Conservation (phyloP, 2,113 vertebrate genomes). For the Hypanus sabinus region DNA sequence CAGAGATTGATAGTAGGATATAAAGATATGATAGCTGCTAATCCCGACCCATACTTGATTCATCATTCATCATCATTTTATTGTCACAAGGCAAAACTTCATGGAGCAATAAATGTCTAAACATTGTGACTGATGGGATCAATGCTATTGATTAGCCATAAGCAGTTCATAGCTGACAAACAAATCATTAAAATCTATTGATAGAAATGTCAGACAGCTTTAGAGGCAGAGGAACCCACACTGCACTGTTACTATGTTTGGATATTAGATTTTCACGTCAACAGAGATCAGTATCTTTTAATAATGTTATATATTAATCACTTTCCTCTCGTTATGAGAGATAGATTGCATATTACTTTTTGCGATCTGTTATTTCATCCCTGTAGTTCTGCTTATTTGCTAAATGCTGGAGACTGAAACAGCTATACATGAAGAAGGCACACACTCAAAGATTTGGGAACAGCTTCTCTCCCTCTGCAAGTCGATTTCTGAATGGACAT, state of each 20-base stretch:
- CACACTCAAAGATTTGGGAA: no score
- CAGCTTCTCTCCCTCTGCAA: no score
- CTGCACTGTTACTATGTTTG: background rate
- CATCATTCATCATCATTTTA: conserved; percentile 24
- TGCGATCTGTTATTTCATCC: conserved; percentile 18
- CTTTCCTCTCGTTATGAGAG: conserved; percentile 6
- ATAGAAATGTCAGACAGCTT: conserved; percentile 30
- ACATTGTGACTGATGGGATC: conserved; percentile 82
- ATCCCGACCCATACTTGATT: background rate
- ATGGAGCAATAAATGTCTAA: conserved; percentile 84
- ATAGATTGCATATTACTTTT: conserved; percentile 16
- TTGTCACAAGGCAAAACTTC: conserved; percentile 21
- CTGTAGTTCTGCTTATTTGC: background rate
- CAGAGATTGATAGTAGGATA: background rate
- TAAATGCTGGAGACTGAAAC: background rate
- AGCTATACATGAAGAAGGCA: background rate
- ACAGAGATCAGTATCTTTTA: conserved; percentile 34
- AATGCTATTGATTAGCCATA: conserved; percentile 89
- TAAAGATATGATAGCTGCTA: conserved; percentile 27
- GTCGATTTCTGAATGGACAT: no score
- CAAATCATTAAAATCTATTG: conserved; percentile 32
- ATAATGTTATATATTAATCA: conserved; percentile 29
- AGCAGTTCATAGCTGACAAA: conserved; percentile 33
- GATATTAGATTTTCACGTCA: background rate
- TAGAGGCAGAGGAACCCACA: background rate